Conservation (phyloP, 2,797 vertebrate genomes). For the Sebastes itinus region DNA sequence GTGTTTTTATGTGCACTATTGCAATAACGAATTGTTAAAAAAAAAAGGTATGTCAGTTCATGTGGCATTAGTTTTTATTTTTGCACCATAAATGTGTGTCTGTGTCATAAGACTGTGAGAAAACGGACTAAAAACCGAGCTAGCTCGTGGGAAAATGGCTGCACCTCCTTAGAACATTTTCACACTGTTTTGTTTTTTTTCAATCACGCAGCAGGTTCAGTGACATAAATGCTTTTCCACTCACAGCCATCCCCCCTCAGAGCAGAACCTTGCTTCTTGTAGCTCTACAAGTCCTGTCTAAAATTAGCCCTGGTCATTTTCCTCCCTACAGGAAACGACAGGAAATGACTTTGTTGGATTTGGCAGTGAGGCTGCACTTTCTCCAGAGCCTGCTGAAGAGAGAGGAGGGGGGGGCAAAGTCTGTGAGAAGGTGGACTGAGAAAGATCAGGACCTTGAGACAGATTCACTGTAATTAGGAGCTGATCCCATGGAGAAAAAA, state of each 20-base stretch:
- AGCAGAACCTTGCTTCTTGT: constrained; percentile 42
- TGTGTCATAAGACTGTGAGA: background rate
- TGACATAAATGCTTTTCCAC: constrained; percentile 50
- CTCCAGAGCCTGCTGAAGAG: constrained; percentile 57
- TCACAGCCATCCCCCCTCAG: background rate
- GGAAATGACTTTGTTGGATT: constrained; percentile 82
- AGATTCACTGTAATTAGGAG: constrained; percentile 36
- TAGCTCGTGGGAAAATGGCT: background rate
- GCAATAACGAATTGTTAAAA: too few relatives aligned
- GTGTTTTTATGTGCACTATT: too few relatives aligned
- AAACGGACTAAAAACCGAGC: constrained; percentile 1
- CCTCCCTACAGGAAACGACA: constrained; percentile 75
- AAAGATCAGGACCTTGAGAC: constrained; percentile 42
- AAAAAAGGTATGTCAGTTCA: background rate
- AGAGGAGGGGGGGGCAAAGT: constrained; percentile 15
- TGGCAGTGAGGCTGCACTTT: constrained; percentile 81
- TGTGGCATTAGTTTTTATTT: background rate
- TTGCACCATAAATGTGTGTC: background rate
- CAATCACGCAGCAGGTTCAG: constrained; percentile 31
- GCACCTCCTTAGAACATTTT: constrained; percentile 17
- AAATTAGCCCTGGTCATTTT: constrained; percentile 80
- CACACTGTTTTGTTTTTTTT: constrained; percentile 31
- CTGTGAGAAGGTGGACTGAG: constrained; percentile 33
- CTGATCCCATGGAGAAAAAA: constrained; percentile 26
- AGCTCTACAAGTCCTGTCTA: constrained; percentile 66